Percentiles rank a stretch among this genome's conserved stretches.
These are phyloP conservation scores for Nemurella pictetii DNA, from an alignment of 2,888 invertebrate species.

Conservation along the genomic window DNA sequence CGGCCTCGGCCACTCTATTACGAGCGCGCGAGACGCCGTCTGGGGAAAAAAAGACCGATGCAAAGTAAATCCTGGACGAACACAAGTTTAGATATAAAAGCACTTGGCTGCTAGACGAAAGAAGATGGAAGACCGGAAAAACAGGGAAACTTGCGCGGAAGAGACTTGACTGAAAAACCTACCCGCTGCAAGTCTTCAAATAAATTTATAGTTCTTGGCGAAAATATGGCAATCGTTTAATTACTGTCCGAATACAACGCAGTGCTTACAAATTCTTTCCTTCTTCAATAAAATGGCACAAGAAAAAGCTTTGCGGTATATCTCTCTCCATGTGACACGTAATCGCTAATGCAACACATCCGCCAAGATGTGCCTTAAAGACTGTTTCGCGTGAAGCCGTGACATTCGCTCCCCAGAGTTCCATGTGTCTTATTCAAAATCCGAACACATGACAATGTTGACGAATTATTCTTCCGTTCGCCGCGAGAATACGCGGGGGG, in stretches of 20 bases:
- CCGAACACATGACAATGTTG: not conserved
- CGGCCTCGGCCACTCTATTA: constrained; percentile 17
- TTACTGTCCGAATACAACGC: not conserved
- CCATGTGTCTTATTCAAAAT: not conserved
- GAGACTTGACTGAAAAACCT: not conserved
- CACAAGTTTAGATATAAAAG: not conserved
- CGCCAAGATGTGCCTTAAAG: constrained; percentile 2
- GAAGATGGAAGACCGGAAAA: constrained; percentile 4
- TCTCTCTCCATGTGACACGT: not conserved
- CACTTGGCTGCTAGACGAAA: not conserved
- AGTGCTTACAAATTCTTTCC: not conserved
- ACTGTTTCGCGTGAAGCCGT: not conserved
- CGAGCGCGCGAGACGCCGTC: not conserved
- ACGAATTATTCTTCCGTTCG: not conserved
- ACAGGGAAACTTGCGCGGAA: not conserved
- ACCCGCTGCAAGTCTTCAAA: not conserved
- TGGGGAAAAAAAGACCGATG: constrained; percentile 7
- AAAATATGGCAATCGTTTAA: not conserved
- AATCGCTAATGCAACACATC: not conserved
- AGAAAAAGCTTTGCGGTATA: no score
- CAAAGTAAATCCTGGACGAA: constrained; percentile 18
- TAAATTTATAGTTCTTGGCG: not conserved
- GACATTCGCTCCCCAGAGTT: constrained; percentile 14
- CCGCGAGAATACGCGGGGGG: not conserved
- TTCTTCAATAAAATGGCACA: not conserved